A percentile compares a stretch with the other conserved stretches of the same genome.
Conservation (phyloP, 1,140 invertebrate genomes). For the Macrobrachium nipponense region DNA sequence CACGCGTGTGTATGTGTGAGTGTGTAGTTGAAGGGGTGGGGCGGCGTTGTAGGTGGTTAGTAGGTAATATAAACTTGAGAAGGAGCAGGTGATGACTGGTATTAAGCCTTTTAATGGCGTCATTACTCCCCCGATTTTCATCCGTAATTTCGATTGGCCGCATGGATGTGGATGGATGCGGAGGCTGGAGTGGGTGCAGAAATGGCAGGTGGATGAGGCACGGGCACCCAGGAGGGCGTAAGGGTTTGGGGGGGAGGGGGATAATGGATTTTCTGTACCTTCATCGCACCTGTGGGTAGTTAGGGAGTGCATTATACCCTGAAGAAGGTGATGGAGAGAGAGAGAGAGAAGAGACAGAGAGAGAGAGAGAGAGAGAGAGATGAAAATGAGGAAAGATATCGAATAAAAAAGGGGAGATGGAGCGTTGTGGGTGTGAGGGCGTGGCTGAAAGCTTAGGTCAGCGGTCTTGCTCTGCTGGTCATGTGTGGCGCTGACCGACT, state of each 20-base stretch:
- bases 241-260: neutral
- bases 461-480: slow-evolving; percentile 58
- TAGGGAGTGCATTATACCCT: neutral
- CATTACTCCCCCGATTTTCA: too few species aligned
- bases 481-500: slow-evolving; percentile 54
- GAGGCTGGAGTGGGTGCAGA: neutral
- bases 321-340: neutral
- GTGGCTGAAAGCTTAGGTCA: slow-evolving; percentile 54
- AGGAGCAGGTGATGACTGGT: neutral
- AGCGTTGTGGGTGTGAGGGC: slow-evolving; percentile 26
- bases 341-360: neutral
- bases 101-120: too few species aligned
- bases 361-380: too few species aligned
- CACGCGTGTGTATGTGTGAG: neutral
- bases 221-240: neutral
- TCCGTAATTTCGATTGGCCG: neutral
- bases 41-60: neutral
- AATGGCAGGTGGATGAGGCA: neutral
- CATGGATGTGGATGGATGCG: neutral
- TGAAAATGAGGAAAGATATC: too few species aligned
- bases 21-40: neutral
- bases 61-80: neutral
- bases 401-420: neutral
- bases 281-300: too few species aligned
- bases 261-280: too few species aligned